These are phyloP conservation scores for Eublepharis macularius DNA, from an alignment of 2,113 vertebrate genomes.

Conservation along the genomic window DNA sequence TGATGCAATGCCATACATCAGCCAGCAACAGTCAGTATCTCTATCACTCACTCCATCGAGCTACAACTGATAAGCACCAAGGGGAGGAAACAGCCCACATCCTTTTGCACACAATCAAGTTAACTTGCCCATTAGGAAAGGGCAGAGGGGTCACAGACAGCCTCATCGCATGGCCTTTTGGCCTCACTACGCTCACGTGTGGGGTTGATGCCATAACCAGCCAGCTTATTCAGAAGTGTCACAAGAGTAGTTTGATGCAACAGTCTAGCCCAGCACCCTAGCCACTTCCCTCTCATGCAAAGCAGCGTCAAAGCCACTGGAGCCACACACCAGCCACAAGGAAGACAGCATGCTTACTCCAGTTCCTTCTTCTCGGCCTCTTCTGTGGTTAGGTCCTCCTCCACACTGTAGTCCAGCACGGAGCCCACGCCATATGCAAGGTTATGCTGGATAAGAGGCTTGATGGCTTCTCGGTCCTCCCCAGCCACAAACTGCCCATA, in stretches of 20 bases:
- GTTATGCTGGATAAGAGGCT: conserved; percentile 84
- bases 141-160: not conserved
- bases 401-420: conserved; percentile 89
- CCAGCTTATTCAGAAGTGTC: too few relatives aligned
- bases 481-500: conserved; percentile 95
- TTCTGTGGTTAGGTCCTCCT: conserved; percentile 83
- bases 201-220: too few relatives aligned
- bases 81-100: not conserved
- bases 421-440: conserved; percentile 85
- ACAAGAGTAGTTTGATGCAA: too few relatives aligned
- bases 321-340: too few relatives aligned
- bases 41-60: not conserved
- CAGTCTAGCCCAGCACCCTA: too few relatives aligned
- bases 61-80: not conserved
- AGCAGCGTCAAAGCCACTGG: too few relatives aligned
- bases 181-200: too few relatives aligned
- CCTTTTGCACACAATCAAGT: not conserved
- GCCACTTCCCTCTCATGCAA: too few relatives aligned
- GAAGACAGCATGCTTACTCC: conserved; percentile 68
- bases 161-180: too few relatives aligned
- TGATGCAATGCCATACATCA: not conserved
- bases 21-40: not conserved
- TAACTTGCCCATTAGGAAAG: not conserved
- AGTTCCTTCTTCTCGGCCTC: conserved; percentile 72
- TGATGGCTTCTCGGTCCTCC: conserved; percentile 87